phyloP scores from a whole-genome alignment of 2,113 vertebrate genomes.

The Isurus oxyrinchus region DNA sequence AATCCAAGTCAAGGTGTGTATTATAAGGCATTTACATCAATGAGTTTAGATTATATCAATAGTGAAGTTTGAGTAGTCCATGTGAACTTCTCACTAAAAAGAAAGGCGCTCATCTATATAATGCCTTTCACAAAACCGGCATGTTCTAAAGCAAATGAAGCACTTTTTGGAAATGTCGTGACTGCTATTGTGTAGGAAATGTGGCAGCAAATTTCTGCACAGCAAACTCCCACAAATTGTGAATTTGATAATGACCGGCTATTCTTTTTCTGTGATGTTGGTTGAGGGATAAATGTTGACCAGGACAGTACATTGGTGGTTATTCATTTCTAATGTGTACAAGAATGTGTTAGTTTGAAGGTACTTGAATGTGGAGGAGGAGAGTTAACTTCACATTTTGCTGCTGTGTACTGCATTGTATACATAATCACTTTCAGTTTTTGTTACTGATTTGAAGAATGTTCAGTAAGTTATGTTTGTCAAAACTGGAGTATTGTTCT shows the following conservation, averaged over 20 bases:
- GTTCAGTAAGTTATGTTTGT: background rate
- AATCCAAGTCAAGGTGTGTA: background rate
- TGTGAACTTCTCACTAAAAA: too few relatives aligned
- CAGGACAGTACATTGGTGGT: background rate
- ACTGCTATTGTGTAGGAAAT: background rate
- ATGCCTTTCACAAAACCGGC: too few relatives aligned
- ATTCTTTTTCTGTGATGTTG: background rate
- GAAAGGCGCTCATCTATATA: too few relatives aligned
- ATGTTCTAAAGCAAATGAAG: background rate
- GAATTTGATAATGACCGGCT: background rate
- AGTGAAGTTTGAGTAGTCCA: background rate
- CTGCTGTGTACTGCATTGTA: background rate
- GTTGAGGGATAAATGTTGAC: background rate
- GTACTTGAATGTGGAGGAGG: background rate
- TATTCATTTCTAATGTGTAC: background rate
- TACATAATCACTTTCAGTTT: background rate
- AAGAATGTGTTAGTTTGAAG: background rate
- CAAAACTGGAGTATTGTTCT: background rate
- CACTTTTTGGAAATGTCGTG: background rate
- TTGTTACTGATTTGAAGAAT: background rate
- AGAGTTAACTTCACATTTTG: background rate
- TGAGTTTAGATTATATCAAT: background rate
- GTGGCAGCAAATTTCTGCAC: background rate
- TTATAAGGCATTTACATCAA: background rate
- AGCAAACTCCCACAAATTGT: background rate